Evolutionary conservation across 1,140 invertebrate genomes (phyloP).

Genomic region (Carcinoscorpius rotundicauda): DNA sequence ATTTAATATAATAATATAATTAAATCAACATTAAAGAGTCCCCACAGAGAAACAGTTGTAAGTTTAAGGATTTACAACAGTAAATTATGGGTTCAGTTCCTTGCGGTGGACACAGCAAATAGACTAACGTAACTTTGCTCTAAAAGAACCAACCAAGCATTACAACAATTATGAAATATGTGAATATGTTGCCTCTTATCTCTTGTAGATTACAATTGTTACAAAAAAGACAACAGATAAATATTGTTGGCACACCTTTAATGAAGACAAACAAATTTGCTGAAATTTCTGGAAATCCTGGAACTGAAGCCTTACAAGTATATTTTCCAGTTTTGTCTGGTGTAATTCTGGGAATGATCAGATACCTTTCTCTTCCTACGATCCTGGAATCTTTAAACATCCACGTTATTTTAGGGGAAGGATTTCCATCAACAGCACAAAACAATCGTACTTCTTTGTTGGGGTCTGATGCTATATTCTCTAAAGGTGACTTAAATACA

Average conservation of each 20-base stretch:
- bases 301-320: conserved; percentile 67
- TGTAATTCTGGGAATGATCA: conserved; percentile 41
- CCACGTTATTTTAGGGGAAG: conserved; percentile 74
- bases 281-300: conserved; percentile 60
- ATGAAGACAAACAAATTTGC: conserved; percentile 69
- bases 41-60: too few relatives aligned
- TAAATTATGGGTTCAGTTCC: too few relatives aligned
- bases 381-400: conserved; percentile 45
- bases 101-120: too few relatives aligned
- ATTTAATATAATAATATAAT: too few relatives aligned
- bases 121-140: too few relatives aligned
- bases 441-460: conserved; percentile 60
- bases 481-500: conserved; percentile 57
- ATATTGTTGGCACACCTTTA: conserved; percentile 44
- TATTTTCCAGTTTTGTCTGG: conserved; percentile 69
- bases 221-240: conserved; percentile 12
- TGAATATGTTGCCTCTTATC: too few relatives aligned
- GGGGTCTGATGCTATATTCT: conserved; percentile 65
- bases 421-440: conserved; percentile 84
- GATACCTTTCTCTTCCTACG: conserved; percentile 24
- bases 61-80: too few relatives aligned
- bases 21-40: too few relatives aligned
- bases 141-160: too few relatives aligned
- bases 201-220: too few relatives aligned
- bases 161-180: too few relatives aligned